Evolutionary conservation across 2,888 invertebrate species (phyloP).

Genomic region (Drosophila silvestris): DNA sequence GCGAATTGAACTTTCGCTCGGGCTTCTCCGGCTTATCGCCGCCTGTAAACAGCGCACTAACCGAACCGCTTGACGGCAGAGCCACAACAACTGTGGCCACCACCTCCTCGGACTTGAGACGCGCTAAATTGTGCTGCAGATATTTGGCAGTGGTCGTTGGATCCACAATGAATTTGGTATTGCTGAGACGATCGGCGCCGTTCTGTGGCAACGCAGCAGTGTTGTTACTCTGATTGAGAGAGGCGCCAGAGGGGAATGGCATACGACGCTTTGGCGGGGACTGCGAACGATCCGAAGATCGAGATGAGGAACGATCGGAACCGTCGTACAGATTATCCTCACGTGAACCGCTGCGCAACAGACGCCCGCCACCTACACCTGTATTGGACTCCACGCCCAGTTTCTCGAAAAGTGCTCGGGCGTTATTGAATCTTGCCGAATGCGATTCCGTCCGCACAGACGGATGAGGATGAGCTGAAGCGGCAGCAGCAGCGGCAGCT

Average conservation of each 20-base stretch:
- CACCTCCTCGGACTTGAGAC: constrained; percentile 87
- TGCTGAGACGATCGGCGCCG: constrained; percentile 70
- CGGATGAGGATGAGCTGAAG: constrained; percentile 86
- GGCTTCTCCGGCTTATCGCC: constrained; percentile 92
- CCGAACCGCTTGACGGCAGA: constrained; percentile 51
- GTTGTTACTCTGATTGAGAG: constrained; percentile 79
- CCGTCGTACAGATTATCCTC: constrained; percentile 85
- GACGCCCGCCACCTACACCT: constrained; percentile 82
- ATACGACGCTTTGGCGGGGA: constrained; percentile 84
- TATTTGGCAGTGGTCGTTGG: constrained; percentile 65
- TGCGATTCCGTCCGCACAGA: constrained; percentile 95
- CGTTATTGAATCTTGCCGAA: constrained; percentile 95
- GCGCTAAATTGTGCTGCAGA: constrained; percentile 86
- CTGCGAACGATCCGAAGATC: constrained; percentile 85
- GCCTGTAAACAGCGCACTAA: constrained; percentile 59
- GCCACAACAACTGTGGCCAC: constrained; percentile 12
- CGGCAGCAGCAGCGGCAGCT: constrained; percentile 81
- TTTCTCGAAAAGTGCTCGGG: constrained; percentile 95
- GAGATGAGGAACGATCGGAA: constrained; percentile 83
- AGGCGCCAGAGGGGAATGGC: constrained; percentile 84
- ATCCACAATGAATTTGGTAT: constrained; percentile 83
- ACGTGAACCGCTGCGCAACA: constrained; percentile 84
- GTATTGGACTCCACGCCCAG: constrained; percentile 90
- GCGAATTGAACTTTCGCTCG: constrained; percentile 92
- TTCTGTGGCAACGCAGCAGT: constrained; percentile 81